Base-by-base conservation (phyloP, 2,888 invertebrate genomes). In the Augiades crinisus region DNA sequence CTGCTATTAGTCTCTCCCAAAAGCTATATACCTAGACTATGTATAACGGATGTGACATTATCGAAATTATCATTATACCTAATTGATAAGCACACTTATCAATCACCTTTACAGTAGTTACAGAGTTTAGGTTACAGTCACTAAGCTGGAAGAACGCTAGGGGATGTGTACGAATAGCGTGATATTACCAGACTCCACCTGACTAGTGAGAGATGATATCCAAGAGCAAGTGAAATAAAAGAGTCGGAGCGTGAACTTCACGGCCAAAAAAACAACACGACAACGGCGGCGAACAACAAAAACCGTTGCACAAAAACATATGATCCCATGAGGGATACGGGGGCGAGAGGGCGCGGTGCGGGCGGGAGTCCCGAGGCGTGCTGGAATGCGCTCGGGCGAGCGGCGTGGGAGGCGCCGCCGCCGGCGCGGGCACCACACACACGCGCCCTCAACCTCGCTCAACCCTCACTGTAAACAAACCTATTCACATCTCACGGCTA, bases 231-330 rank as follows among this genome's bases (percentile, higher is more conserved):
- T 79, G 76, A 80, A 82, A 81, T 81, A 81, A 81, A 84, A 81
- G 84, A 85, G 77, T 71, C 78, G 76, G 75, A 85, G 84, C 85
- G 85, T 87, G 84, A 86, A 87, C 75, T 81, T 72, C 68, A 69
- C 74, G 60, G 75, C 73, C 71, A 83, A 85, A 85, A 66, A 82
- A 88, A 83, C 70, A 78, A 83, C 71, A 75, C 75, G 77, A 80
- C 72, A 71, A 78, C 80, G 81, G 83, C 86, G 87, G 87, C 78
- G 79, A 87, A 87, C 86, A 86, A 88, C 88, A 89, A 89, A 89
- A 89, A 89, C 89, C 87, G 89, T 88, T 89, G 87, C 85, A 87
- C 81, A 89, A 89, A 89, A 89, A 89, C 89, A 89, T 89, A 89
- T 89, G 89, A 89, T 88, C 87, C 83, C 82, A 81, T 78, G 86